These are phyloP conservation scores for Heliothis virescens DNA, from an alignment of 1,140 invertebrate genomes.

Conservation along the genomic window DNA sequence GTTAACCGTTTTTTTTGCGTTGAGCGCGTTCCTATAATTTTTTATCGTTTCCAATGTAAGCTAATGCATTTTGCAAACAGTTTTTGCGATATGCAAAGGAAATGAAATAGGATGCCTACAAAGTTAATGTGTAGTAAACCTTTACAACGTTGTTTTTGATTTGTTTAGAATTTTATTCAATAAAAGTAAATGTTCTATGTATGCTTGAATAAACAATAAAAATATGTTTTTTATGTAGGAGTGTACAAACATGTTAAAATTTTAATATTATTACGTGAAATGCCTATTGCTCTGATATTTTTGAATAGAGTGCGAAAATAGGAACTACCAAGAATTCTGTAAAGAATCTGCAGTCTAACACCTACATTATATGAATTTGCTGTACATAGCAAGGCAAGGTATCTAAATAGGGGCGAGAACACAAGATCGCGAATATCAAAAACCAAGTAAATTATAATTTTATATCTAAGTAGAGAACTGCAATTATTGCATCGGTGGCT, in stretches of 20 bases:
- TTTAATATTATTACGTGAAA: slow-evolving; percentile 45
- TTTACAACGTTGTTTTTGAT: not conserved
- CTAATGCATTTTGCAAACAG: not conserved
- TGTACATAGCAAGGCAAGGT: slow-evolving; percentile 53
- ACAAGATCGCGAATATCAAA: not conserved
- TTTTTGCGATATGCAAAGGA: not conserved
- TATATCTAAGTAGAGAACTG: not conserved
- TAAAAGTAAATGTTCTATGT: not conserved
- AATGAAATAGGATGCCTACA: not conserved
- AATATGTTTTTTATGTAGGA: not conserved
- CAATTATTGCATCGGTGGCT: no score
- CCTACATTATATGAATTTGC: slow-evolving; percentile 24
- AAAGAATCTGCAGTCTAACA: slow-evolving; percentile 21
- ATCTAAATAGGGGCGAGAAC: slow-evolving; percentile 45
- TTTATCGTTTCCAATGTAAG: no score
- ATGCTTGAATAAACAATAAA: not conserved
- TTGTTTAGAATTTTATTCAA: not conserved
- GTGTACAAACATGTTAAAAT: slow-evolving; percentile 11
- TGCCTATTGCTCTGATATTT: slow-evolving; percentile 41
- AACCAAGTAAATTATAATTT: not conserved
- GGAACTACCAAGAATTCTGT: slow-evolving; percentile 44
- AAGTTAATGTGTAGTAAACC: not conserved
- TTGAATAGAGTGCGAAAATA: slow-evolving; percentile 51
- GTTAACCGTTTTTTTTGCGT: not conserved
- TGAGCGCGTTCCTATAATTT: no score